phyloP scores from a whole-genome alignment of 2,797 vertebrate species.

The Propithecus perrieri region DNA sequence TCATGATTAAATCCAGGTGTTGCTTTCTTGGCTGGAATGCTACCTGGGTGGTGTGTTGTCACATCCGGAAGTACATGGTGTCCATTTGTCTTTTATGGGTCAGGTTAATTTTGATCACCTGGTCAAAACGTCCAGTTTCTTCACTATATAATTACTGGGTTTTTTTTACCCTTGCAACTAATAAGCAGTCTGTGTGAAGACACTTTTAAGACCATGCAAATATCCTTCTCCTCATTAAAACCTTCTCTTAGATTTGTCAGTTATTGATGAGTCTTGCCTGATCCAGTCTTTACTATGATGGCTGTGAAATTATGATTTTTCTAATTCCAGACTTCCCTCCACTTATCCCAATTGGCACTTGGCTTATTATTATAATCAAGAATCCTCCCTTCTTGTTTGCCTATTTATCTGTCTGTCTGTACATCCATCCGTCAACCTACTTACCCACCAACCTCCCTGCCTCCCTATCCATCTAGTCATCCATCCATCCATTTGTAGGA shows the following conservation, averaged over 20 bases:
- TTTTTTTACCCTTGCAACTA: background rate
- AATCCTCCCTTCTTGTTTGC: background rate
- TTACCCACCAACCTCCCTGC: background rate
- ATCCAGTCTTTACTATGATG: background rate
- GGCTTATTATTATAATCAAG: background rate
- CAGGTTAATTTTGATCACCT: background rate
- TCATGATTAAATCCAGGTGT: background rate
- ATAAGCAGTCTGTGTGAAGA: background rate
- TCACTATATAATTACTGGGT: background rate
- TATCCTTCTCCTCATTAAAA: background rate
- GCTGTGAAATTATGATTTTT: background rate
- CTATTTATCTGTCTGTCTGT: background rate
- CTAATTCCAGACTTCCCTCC: background rate
- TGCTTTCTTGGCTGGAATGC: background rate
- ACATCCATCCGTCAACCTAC: background rate
- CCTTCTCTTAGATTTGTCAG: background rate
- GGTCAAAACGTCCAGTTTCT: background rate
- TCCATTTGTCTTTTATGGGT: background rate
- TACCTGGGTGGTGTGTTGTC: background rate
- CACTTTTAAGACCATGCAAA: background rate
- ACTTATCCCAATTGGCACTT: background rate
- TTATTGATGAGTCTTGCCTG: background rate
- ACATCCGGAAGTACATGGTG: background rate
- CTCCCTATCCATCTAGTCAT: background rate
- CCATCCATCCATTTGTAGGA: background rate